phyloP scores from a whole-genome alignment of 2,797 vertebrate genomes.

The Stomatorhinus walkeri region DNA sequence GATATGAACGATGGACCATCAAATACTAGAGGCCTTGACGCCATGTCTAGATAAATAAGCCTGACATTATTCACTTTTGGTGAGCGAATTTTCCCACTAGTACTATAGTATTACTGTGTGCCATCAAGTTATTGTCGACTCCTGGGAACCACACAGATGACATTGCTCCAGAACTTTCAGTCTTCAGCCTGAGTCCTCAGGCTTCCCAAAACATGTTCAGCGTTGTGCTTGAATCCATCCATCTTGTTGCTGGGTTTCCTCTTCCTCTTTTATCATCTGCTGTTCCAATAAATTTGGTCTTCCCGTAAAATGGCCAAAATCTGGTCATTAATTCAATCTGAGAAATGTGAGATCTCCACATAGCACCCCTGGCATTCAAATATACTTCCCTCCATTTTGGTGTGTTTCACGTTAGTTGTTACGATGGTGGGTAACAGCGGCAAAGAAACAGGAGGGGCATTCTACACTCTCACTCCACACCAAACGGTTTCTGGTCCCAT shows the following conservation, averaged over 20 bases:
- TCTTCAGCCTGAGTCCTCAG: not conserved
- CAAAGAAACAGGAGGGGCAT: not conserved
- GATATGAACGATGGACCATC: not conserved
- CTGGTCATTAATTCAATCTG: not conserved
- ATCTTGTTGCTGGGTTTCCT: not conserved
- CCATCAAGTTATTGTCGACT: not conserved
- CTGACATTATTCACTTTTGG: not conserved
- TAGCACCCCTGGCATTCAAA: not conserved
- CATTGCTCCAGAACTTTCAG: not conserved
- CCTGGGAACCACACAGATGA: not conserved
- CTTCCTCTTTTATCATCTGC: not conserved
- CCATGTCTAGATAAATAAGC: not conserved
- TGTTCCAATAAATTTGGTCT: not conserved
- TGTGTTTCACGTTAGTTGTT: not conserved
- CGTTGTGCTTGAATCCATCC: not conserved
- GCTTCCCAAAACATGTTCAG: not conserved
- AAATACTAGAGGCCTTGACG: not conserved
- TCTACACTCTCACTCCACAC: not conserved
- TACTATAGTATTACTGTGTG: not conserved
- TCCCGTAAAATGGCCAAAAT: not conserved
- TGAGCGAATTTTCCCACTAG: not conserved
- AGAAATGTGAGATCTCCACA: not conserved
- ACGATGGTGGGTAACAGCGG: not conserved
- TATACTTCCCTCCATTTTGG: not conserved
- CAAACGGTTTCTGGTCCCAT: not conserved